Evolutionary conservation across 2,113 vertebrate species (phyloP).

Genomic region (Antechinus stuartii): DNA sequence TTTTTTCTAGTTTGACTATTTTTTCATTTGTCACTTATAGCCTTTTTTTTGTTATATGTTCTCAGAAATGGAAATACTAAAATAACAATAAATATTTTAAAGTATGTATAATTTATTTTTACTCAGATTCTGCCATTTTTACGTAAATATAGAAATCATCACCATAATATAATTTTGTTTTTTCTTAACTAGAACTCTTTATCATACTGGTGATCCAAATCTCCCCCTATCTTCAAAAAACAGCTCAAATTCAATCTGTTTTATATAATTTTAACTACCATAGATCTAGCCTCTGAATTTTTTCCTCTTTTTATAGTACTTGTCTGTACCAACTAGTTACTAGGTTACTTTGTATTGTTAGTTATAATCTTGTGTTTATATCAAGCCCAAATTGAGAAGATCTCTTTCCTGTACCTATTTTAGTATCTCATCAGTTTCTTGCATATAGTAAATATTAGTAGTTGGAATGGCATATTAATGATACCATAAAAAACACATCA

Average conservation of each 20-base stretch:
- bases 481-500: background rate
- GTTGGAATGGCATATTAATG: conserved; percentile 15
- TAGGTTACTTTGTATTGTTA: background rate
- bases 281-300: background rate
- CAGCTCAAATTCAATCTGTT: background rate
- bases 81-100: conserved; percentile 22
- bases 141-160: background rate
- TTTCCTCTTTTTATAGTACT: background rate
- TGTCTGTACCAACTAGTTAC: background rate
- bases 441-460: conserved; percentile 47
- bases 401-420: background rate
- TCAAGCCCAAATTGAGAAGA: background rate
- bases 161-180: background rate
- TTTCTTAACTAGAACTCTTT: background rate
- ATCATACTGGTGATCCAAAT: background rate
- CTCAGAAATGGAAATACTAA: conserved; percentile 21
- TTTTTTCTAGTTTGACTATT: conserved; percentile 17
- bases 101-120: background rate
- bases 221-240: background rate
- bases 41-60: conserved; percentile 14
- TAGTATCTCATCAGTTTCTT: conserved; percentile 21
- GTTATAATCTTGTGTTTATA: conserved; percentile 24
- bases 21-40: conserved; percentile 41
- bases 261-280: background rate
- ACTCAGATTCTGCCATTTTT: conserved; percentile 45